Evolutionary conservation across 2,888 invertebrate species (phyloP).

Genomic region (Drosophila planitibia): DNA sequence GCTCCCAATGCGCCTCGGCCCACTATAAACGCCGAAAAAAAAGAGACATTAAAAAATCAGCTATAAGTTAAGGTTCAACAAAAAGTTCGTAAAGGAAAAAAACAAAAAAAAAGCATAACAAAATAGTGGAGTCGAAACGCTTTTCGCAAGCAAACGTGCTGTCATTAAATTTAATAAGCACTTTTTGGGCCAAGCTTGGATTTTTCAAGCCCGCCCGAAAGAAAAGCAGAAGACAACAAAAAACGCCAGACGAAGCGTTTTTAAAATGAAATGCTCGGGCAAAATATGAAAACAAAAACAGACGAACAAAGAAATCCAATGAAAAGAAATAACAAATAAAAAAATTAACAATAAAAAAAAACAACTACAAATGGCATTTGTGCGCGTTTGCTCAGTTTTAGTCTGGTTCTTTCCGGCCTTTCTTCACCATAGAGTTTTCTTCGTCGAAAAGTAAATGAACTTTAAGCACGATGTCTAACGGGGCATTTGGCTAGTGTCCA

Average conservation of each 20-base stretch:
- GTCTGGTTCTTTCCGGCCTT: slow-evolving; percentile 41
- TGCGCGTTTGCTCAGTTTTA: slow-evolving; percentile 25
- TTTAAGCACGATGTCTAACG: slow-evolving; percentile 64
- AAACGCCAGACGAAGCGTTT: slow-evolving; percentile 46
- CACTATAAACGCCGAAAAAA: slow-evolving; percentile 53
- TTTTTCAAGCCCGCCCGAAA: slow-evolving; percentile 56
- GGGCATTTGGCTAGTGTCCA: slow-evolving; percentile 35
- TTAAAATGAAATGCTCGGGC: slow-evolving; percentile 66
- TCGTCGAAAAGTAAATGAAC: slow-evolving; percentile 73
- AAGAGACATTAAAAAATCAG: slow-evolving; percentile 22
- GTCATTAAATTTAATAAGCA: slow-evolving; percentile 83
- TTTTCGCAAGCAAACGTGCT: slow-evolving; percentile 80
- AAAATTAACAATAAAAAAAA: slow-evolving; percentile 26
- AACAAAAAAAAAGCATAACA: slow-evolving; percentile 8
- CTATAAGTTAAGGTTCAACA: slow-evolving; percentile 49
- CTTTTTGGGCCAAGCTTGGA: slow-evolving; percentile 80
- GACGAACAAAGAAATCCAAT: slow-evolving; percentile 33
- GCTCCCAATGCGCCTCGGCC: slow-evolving; percentile 61
- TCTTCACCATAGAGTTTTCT: slow-evolving; percentile 62
- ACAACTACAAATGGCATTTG: slow-evolving; percentile 58
- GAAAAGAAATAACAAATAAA: slow-evolving; percentile 32
- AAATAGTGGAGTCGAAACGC: slow-evolving; percentile 58
- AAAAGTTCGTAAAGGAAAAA: slow-evolving; percentile 20
- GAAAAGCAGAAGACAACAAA: slow-evolving; percentile 45
- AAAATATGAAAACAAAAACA: slow-evolving; percentile 61